These are phyloP conservation scores for Oophaga pumilio DNA, from an alignment of 2,113 vertebrate genomes.

Conservation along the genomic window DNA sequence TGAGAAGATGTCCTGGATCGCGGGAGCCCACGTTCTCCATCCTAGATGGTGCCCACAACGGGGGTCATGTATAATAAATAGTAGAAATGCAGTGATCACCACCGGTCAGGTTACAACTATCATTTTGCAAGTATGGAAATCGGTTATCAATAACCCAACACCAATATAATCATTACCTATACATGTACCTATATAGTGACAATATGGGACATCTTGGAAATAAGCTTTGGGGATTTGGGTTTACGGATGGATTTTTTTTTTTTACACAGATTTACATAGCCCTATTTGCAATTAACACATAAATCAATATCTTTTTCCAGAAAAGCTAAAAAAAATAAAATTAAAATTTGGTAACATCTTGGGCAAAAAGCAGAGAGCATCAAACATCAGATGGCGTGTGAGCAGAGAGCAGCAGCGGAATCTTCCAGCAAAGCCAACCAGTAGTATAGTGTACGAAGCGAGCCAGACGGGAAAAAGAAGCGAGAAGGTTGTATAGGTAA, in stretches of 20 bases:
- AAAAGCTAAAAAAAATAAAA: too few relatives aligned
- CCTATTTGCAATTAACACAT: not conserved
- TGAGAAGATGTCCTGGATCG: too few relatives aligned
- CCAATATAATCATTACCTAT: not conserved
- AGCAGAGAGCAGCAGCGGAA: not conserved
- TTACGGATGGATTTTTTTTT: not conserved
- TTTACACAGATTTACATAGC: not conserved
- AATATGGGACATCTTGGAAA: not conserved
- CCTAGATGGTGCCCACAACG: too few relatives aligned
- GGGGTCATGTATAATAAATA: too few relatives aligned
- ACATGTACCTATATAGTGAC: not conserved
- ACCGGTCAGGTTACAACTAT: not conserved
- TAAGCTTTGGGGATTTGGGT: not conserved
- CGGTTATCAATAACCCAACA: too few relatives aligned
- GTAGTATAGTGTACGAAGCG: not conserved
- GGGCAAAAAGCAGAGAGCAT: not conserved
- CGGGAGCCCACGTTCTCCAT: too few relatives aligned
- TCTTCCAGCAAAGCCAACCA: slow-evolving; percentile 10
- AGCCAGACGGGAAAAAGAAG: not conserved
- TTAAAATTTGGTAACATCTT: too few relatives aligned
- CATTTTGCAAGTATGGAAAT: too few relatives aligned
- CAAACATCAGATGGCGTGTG: too few relatives aligned
- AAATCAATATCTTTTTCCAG: not conserved
- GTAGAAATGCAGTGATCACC: not conserved
- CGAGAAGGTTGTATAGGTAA: not conserved